These are phyloP conservation scores for Anguilla japonica DNA, from an alignment of 2,113 vertebrate genomes.

Conservation along the genomic window DNA sequence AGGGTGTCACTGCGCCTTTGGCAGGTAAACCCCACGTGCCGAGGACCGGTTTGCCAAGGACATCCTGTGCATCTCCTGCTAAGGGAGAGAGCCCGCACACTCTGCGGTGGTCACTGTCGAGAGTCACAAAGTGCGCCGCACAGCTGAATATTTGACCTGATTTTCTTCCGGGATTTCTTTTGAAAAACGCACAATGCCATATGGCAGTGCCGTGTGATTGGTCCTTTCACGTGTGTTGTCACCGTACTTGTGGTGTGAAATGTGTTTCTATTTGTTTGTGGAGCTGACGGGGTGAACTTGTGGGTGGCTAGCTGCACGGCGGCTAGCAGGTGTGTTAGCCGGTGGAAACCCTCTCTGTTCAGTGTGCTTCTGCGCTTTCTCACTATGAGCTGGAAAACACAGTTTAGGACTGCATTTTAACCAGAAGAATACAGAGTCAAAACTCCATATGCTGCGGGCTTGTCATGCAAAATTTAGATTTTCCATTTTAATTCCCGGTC, in stretches of 20 bases:
- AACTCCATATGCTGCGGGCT: not conserved
- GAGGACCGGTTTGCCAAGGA: not conserved
- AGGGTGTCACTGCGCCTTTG: not conserved
- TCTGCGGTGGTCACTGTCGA: not conserved
- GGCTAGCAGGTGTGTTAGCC: not conserved
- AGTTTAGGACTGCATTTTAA: not conserved
- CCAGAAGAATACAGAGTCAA: not conserved
- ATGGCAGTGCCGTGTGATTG: not conserved
- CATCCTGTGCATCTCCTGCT: not conserved
- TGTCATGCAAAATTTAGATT: not conserved
- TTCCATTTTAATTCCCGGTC: not conserved
- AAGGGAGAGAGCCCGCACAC: not conserved
- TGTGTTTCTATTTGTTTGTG: not conserved
- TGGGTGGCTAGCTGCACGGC: not conserved
- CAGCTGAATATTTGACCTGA: constrained; percentile 1
- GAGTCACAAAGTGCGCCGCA: not conserved
- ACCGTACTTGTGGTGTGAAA: not conserved
- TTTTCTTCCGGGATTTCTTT: not conserved
- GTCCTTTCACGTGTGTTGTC: not conserved
- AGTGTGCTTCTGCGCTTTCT: not conserved
- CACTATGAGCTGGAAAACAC: not conserved
- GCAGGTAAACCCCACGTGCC: not conserved
- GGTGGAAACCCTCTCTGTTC: not conserved
- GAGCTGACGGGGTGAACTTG: not conserved
- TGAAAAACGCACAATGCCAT: not conserved